Conservation (phyloP, 2,113 vertebrate genomes). For the Campylomormyrus numenius region DNA sequence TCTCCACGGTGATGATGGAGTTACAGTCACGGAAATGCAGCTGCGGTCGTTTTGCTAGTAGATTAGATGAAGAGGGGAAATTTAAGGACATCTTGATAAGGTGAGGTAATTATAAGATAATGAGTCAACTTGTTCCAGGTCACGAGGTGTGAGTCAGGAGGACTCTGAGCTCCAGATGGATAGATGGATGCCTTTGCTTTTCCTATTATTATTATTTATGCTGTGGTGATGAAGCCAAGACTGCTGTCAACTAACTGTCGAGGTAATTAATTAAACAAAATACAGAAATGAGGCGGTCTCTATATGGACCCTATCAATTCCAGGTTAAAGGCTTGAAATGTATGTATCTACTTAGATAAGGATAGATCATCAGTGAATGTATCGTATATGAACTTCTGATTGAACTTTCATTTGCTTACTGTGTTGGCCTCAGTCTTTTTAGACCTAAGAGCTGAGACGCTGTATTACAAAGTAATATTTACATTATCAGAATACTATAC, state of each 20-base stretch:
- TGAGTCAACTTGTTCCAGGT: neutral
- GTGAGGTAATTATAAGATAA: neutral
- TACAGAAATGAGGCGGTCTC: neutral
- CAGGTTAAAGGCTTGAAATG: neutral
- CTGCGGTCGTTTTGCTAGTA: neutral
- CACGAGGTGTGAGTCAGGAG: neutral
- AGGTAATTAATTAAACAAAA: neutral
- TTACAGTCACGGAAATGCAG: neutral
- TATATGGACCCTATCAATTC: neutral
- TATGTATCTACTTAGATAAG: neutral
- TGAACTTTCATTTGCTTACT: neutral
- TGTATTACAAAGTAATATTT: neutral
- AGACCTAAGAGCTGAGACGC: neutral
- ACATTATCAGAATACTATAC: neutral
- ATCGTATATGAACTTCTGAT: neutral
- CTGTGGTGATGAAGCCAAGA: neutral
- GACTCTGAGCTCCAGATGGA: neutral
- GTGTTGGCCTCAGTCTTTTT: neutral
- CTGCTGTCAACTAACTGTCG: neutral
- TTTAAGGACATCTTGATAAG: constrained; percentile 3
- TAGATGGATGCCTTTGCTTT: neutral
- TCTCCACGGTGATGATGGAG: neutral
- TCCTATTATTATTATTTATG: neutral
- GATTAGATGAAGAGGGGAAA: neutral
- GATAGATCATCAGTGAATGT: neutral